Conservation (phyloP, 1,140 invertebrate species). For the Drosophila sp. region DNA sequence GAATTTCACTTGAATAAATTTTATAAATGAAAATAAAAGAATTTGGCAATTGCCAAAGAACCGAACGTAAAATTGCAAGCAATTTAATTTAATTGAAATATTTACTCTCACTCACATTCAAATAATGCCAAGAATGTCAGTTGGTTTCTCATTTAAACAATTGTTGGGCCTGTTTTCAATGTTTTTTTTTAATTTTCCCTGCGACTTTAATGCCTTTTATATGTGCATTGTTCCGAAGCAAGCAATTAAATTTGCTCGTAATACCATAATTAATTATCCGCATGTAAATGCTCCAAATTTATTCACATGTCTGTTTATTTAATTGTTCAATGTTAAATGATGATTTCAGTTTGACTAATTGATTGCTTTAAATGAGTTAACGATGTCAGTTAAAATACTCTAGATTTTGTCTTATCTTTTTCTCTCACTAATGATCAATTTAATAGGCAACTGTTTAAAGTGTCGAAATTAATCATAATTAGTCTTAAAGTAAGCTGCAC, state of each 20-base stretch:
- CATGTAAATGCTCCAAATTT: too few species aligned
- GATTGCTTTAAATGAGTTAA: background rate
- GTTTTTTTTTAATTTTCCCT: conserved; percentile 8
- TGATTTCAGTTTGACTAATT: conserved; percentile 1
- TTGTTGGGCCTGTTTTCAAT: conserved; percentile 3
- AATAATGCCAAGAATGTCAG: conserved; percentile 6
- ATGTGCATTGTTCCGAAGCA: conserved; percentile 24
- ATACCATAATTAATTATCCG: conserved; percentile 71
- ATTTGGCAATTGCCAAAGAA: conserved; percentile 37
- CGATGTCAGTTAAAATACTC: too few species aligned
- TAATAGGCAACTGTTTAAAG: background rate
- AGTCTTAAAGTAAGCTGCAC: background rate
- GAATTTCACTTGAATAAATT: conserved; percentile 4
- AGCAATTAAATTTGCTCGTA: conserved; percentile 68
- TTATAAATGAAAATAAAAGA: conserved; percentile 10
- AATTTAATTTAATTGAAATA: conserved; percentile 76
- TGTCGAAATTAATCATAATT: background rate
- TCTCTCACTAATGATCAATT: too few species aligned
- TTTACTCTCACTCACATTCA: conserved; percentile 20
- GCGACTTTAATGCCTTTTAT: conserved; percentile 19
- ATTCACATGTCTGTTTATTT: conserved; percentile 5
- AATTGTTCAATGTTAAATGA: conserved; percentile 1
- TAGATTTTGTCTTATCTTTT: too few species aligned
- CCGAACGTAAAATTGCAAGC: conserved; percentile 41
- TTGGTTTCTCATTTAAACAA: conserved; percentile 12